Evolutionary conservation across 2,888 invertebrate species (phyloP).

Genomic region (Drosophila sordidapex): DNA sequence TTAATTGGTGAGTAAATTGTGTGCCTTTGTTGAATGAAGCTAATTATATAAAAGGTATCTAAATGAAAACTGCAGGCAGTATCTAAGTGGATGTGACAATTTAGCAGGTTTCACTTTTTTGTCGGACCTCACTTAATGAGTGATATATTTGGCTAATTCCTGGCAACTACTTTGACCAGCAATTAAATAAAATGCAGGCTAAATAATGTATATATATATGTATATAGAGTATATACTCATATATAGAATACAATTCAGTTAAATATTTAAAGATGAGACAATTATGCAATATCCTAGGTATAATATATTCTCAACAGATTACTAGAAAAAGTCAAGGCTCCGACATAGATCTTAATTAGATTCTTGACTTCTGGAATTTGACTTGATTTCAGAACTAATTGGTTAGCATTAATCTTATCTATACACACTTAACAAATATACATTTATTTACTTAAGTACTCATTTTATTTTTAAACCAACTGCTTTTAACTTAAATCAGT

Average conservation of each 20-base stretch:
- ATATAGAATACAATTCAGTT: neutral
- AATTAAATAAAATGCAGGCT: conserved; percentile 58
- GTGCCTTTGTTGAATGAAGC: conserved; percentile 58
- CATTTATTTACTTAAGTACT: neutral
- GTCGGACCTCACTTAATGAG: conserved; percentile 17
- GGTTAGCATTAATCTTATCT: neutral
- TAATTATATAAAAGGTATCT: conserved; percentile 67
- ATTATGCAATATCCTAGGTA: neutral
- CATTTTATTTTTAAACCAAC: neutral
- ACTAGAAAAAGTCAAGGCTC: neutral
- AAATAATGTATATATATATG: neutral
- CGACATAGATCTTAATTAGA: neutral
- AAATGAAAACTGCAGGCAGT: conserved; percentile 14
- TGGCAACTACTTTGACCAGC: conserved; percentile 32
- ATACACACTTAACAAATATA: neutral
- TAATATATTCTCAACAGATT: neutral
- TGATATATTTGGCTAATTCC: conserved; percentile 47
- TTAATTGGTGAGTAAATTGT: conserved; percentile 56
- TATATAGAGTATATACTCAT: neutral
- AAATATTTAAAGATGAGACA: neutral
- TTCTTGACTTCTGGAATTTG: neutral
- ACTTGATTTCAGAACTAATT: neutral
- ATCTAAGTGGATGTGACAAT: conserved; percentile 56
- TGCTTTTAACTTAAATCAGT: neutral
- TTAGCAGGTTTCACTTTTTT: conserved; percentile 10